These are phyloP conservation scores for Columba guinea DNA, from an alignment of 2,797 vertebrate species.

Conservation along the genomic window DNA sequence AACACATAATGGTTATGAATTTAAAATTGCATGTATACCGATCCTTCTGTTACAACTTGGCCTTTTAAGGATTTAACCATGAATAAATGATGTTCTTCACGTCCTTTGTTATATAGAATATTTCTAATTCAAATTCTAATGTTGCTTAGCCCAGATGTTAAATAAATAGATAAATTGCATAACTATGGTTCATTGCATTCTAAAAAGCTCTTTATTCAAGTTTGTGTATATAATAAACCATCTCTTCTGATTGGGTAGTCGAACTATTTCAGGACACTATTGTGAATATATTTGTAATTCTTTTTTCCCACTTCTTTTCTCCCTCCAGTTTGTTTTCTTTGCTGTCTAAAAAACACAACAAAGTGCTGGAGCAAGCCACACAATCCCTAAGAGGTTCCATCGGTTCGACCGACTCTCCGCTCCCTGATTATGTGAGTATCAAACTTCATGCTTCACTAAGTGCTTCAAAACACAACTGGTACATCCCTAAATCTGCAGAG, in stretches of 20 bases:
- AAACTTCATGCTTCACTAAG: background rate
- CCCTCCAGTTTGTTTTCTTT: conserved; percentile 90
- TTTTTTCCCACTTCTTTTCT: background rate
- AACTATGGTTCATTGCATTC: background rate
- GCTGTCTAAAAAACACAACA: conserved; percentile 99
- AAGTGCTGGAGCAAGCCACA: conserved; percentile 97
- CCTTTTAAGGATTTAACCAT: background rate
- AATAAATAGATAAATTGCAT: background rate
- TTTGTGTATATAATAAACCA: background rate
- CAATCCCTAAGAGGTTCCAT: conserved; percentile 90
- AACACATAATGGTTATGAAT: background rate
- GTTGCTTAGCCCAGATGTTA: background rate
- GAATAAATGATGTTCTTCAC: background rate
- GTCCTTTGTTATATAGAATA: background rate
- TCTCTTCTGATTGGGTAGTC: background rate
- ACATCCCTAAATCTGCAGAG: conserved; percentile 22
- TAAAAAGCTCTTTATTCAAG: background rate
- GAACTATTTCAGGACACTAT: background rate
- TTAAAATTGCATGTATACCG: background rate
- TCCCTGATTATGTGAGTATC: conserved; percentile 97
- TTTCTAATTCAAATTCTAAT: background rate
- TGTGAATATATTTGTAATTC: background rate
- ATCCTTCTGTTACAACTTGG: background rate
- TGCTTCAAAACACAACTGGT: background rate
- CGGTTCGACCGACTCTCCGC: conserved; percentile 80